A percentile compares a stretch with the other conserved stretches of the same genome.
These are phyloP conservation scores for Palythoa grandis DNA, from an alignment of 92 coral and sea anemone species.

Conservation along the genomic window DNA sequence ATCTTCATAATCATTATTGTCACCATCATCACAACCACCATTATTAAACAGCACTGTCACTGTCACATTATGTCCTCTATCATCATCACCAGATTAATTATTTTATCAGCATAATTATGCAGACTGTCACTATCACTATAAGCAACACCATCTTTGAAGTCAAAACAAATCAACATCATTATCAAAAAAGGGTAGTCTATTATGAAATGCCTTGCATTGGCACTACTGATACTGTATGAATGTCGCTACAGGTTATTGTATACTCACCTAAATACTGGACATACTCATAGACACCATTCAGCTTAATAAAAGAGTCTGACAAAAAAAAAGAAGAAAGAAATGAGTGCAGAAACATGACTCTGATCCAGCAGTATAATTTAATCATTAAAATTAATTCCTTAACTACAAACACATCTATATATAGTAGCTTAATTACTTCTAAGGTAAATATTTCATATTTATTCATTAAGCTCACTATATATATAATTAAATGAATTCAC, in stretches of 20 bases:
- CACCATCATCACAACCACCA: not conserved
- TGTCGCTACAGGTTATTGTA: not conserved
- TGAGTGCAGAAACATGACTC: not conserved
- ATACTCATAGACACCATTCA: conserved; percentile 39
- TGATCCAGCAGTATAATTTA: not conserved
- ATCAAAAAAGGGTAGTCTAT: not conserved
- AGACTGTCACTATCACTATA: not conserved
- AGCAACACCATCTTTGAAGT: not conserved
- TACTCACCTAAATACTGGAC: conserved; percentile 42
- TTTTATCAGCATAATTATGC: not conserved
- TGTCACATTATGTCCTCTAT: too few species aligned
- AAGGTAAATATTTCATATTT: too few species aligned
- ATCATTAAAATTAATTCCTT: too few species aligned
- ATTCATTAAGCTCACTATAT: too few species aligned
- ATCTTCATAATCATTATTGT: not conserved
- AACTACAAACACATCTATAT: too few species aligned
- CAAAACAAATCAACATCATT: not conserved
- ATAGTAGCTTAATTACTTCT: too few species aligned
- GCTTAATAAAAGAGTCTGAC: conserved; percentile 15
- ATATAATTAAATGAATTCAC: too few species aligned
- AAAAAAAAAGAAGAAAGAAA: not conserved
- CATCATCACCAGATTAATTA: too few species aligned
- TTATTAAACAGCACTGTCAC: not conserved
- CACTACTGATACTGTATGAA: not conserved
- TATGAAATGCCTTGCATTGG: not conserved